Conservation (phyloP, 2,888 invertebrate species). For the Drosophila ustulata region DNA sequence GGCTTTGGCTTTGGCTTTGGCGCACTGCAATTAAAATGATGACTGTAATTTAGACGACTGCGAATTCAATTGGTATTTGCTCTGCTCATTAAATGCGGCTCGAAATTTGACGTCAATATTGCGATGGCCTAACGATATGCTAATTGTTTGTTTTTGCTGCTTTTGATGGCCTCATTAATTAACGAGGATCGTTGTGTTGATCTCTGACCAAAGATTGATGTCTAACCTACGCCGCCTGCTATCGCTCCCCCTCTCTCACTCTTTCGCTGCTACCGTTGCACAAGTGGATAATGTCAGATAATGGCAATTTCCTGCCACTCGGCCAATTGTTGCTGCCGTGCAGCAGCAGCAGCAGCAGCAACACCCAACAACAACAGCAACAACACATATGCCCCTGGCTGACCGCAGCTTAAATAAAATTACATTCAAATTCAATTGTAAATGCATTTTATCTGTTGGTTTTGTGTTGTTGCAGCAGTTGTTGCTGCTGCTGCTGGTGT, state of each 20-base stretch:
- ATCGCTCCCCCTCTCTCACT: slow-evolving; percentile 9
- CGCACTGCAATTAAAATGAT: slow-evolving; percentile 82
- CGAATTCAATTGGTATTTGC: slow-evolving; percentile 49
- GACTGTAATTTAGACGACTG: slow-evolving; percentile 72
- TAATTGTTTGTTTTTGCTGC: slow-evolving; percentile 62
- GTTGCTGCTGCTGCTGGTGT: slow-evolving; percentile 34
- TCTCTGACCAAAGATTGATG: slow-evolving; percentile 70
- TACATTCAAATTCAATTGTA: slow-evolving; percentile 84
- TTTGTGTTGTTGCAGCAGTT: slow-evolving; percentile 60
- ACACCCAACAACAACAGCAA: slow-evolving; percentile 20
- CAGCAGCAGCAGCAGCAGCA: slow-evolving; percentile 35
- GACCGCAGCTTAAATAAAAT: slow-evolving; percentile 83
- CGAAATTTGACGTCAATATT: slow-evolving; percentile 80
- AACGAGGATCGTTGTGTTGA: slow-evolving; percentile 67
- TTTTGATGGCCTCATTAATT: slow-evolving; percentile 68
- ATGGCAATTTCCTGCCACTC: slow-evolving; percentile 82
- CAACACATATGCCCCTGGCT: slow-evolving; percentile 66
- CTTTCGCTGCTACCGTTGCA: slow-evolving; percentile 58
- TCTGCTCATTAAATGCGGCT: slow-evolving; percentile 58
- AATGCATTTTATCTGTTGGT: slow-evolving; percentile 83
- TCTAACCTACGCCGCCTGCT: slow-evolving; percentile 65
- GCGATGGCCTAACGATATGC: slow-evolving; percentile 74
- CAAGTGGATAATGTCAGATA: slow-evolving; percentile 83
- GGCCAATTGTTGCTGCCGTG: slow-evolving; percentile 79
- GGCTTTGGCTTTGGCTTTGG: slow-evolving; percentile 41